phyloP scores from a whole-genome alignment of 1,140 invertebrate species.

The Calycopis cecrops region DNA sequence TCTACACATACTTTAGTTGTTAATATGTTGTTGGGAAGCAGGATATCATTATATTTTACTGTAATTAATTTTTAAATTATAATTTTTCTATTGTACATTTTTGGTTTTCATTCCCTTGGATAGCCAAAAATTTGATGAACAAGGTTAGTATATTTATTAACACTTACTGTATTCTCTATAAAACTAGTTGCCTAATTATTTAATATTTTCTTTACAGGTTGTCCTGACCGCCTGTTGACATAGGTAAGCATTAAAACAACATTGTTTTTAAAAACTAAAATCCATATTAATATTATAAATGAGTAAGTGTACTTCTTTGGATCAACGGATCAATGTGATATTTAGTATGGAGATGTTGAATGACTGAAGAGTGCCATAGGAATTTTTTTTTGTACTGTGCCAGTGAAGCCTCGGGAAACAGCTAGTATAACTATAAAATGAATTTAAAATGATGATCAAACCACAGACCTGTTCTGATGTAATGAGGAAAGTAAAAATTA shows the following conservation, averaged over 20 bases:
- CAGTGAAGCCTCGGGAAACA: no score
- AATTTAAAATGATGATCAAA: constrained; percentile 31
- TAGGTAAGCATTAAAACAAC: neutral
- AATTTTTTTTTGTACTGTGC: no score
- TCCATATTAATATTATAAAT: no score
- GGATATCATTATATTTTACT: constrained; percentile 60
- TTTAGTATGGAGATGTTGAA: no score
- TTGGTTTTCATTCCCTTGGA: constrained; percentile 19
- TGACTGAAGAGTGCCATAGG: no score
- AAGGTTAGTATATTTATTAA: constrained; percentile 20
- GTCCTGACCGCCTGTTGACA: neutral
- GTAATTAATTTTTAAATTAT: constrained; percentile 75
- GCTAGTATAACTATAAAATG: neutral
- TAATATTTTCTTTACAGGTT: constrained; percentile 1
- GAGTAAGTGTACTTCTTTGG: no score
- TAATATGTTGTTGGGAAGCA: constrained; percentile 42
- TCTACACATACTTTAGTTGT: constrained; percentile 34
- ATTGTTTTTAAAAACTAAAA: no score
- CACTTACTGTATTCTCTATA: neutral
- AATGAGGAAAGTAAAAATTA: constrained; percentile 33
- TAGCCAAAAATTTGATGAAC: neutral
- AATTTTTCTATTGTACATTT: constrained; percentile 66
- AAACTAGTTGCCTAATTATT: neutral
- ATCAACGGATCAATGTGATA: no score
- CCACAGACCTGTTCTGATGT: constrained; percentile 54